These are phyloP conservation scores for Columba guinea DNA, from an alignment of 2,797 vertebrate genomes.

Conservation along the genomic window DNA sequence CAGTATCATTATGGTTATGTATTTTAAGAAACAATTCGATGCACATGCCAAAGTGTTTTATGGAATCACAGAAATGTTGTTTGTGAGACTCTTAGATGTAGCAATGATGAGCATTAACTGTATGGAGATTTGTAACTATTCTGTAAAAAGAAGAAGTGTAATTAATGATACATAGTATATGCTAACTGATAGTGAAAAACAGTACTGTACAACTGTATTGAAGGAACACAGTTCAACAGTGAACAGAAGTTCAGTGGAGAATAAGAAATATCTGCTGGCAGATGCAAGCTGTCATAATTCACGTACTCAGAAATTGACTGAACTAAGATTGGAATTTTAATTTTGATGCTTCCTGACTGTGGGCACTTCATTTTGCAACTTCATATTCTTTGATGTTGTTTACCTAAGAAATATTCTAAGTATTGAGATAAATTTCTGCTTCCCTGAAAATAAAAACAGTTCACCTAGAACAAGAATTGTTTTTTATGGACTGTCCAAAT, in stretches of 20 bases:
- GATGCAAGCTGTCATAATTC: neutral
- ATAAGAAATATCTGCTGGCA: rapidly evolving
- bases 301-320: neutral
- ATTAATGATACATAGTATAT: neutral
- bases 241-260: neutral
- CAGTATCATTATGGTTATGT: neutral
- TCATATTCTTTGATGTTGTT: neutral
- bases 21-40: neutral
- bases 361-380: neutral
- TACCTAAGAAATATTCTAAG: neutral
- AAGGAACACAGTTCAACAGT: neutral
- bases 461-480: neutral
- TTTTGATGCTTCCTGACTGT: neutral
- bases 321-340: neutral
- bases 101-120: neutral
- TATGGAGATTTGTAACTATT: neutral
- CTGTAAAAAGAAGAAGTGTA: neutral
- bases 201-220: neutral
- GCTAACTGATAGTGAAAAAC: neutral
- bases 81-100: neutral
- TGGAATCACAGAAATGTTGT: neutral
- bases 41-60: neutral
- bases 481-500: neutral
- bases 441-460: neutral
- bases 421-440: neutral